These are phyloP conservation scores for Luffia ferchaultella DNA, from an alignment of 2,888 invertebrate species.

Conservation along the genomic window DNA sequence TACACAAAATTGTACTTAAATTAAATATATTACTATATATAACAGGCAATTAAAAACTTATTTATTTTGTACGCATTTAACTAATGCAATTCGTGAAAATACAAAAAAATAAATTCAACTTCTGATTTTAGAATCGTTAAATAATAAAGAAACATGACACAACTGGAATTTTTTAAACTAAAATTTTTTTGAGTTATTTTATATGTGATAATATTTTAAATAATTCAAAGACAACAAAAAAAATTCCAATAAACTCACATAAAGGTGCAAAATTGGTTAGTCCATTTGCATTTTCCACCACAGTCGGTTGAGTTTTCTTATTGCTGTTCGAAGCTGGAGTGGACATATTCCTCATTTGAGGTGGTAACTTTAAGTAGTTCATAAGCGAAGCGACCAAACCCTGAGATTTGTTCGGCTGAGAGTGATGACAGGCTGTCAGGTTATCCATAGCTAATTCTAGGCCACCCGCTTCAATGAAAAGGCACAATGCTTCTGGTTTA, in stretches of 20 bases:
- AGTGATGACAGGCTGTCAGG: constrained; percentile 76
- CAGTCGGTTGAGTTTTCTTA: constrained; percentile 51
- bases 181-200: background rate
- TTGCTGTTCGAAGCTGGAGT: constrained; percentile 41
- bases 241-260: constrained; percentile 69
- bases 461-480: constrained; percentile 80
- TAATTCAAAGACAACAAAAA: too few species aligned
- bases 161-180: background rate
- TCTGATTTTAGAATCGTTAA: background rate
- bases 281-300: constrained; percentile 75
- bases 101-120: too few species aligned
- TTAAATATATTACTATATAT: background rate
- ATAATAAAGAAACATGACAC: background rate
- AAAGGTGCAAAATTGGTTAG: constrained; percentile 91
- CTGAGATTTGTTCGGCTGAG: constrained; percentile 73
- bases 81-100: too few species aligned
- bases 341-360: constrained; percentile 57
- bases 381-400: constrained; percentile 73
- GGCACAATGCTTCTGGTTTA: constrained; percentile 75
- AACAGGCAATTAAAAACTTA: background rate
- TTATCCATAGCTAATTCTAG: constrained; percentile 80
- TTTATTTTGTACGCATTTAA: too few species aligned
- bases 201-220: too few species aligned
- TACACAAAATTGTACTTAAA: background rate
- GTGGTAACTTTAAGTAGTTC: constrained; percentile 67